Evolutionary conservation across 1,140 invertebrate species (phyloP), one percentile per base, ranked within the genome.

Genomic region (Ceratosolen solmsi): DNA sequence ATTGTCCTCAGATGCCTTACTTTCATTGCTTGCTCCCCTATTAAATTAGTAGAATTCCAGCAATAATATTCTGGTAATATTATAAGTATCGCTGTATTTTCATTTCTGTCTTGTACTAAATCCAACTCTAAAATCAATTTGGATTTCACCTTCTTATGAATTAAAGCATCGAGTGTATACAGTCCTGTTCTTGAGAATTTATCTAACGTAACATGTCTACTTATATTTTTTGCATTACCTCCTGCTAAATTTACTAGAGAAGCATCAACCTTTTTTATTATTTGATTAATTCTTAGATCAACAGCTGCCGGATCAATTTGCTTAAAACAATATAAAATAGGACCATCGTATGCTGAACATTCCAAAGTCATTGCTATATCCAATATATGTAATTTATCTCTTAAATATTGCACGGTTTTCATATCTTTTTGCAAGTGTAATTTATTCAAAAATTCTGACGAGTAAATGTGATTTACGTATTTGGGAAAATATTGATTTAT

Each of bases 61-160:
- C 93, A 94, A 88, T 93, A 95, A 89, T 95, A 93, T 84, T 95
- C 94, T 25, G 94, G 94, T 33, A 95, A 87, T 88, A 95, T 92
- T 73, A 96, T 92, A 38, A 95, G 87, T 80, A 95, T 84, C 4
- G 93, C 94, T 54, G 91, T 91, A 84, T 91, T 92, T 33, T 90
- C 80, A 87, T 93, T 91, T 84, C 86, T 89, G 7, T 92, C 36
- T 25, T 76, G 15, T 13, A 1, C 5, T 30, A 74, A 74, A 74
- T 74, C 25, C 54, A 81, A n/a, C 36, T 81, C 51, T 13, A 56
- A 11, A 17, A 20, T n/a, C 25, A 13, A 25, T 36, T 41, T 58
- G 1, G 36, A 68, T 8, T 41, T 80, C 0, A 22, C 1, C 22
- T 73, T 22, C n/a, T 81, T 58, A 49, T 75, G 22, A 36, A 77